Evolutionary conservation across 2,888 invertebrate genomes (phyloP).

Genomic region (Epiblema foenella): DNA sequence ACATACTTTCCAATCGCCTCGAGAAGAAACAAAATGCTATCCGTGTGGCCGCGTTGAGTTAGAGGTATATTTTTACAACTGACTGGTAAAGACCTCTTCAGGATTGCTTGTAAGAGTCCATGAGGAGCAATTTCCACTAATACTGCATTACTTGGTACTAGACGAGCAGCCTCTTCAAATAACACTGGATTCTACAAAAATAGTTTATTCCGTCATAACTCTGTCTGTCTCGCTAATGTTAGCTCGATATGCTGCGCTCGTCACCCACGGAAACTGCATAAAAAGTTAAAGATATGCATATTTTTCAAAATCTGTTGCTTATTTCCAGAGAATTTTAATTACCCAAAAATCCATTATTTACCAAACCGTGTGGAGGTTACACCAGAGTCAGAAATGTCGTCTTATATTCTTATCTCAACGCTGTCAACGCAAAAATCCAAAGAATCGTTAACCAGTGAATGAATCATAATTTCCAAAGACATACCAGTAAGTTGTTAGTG

Average conservation of each 20-base stretch:
- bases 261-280: no score
- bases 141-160: constrained; percentile 89
- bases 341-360: no score
- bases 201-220: no score
- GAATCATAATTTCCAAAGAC: no score
- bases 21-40: constrained; percentile 79
- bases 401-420: not conserved
- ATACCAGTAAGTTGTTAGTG: constrained; percentile 87
- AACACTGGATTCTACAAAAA: constrained; percentile 78
- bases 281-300: no score
- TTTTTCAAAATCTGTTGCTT: no score
- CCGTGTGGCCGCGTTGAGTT: constrained; percentile 86
- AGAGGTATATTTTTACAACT: constrained; percentile 87
- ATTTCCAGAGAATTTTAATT: no score
- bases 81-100: constrained; percentile 86
- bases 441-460: no score
- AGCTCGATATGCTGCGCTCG: no score
- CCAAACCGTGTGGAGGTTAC: no score
- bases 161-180: constrained; percentile 89
- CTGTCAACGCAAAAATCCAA: not conserved
- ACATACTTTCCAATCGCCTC: constrained; percentile 83
- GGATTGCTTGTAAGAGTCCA: constrained; percentile 90
- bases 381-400: not conserved
- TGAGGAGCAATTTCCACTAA: constrained; percentile 93
- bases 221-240: no score